Conservation (phyloP, 2,113 vertebrate genomes). For the Nothocercus julius region DNA sequence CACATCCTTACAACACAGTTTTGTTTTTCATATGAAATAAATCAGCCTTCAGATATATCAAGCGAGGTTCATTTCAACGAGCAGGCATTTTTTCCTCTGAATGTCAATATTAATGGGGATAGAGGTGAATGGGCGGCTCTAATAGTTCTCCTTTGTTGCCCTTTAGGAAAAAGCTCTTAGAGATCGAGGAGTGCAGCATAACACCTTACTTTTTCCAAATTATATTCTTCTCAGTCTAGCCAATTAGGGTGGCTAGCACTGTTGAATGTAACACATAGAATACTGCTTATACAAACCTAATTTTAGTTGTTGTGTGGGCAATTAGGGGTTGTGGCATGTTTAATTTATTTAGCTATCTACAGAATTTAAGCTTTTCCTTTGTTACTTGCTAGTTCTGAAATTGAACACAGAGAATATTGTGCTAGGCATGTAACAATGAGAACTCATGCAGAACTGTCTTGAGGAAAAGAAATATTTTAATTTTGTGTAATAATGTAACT, state of each 20-base stretch:
- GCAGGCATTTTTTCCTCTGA: background rate
- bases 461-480: constrained; percentile 38
- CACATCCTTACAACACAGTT: background rate
- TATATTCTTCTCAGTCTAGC: constrained; percentile 6
- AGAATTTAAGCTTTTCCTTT: constrained; percentile 48
- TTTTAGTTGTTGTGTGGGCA: constrained; percentile 16
- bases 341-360: constrained; percentile 52
- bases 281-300: background rate
- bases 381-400: constrained; percentile 29
- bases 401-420: constrained; percentile 17
- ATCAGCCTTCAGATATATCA: constrained; percentile 20
- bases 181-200: background rate
- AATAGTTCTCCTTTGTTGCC: background rate
- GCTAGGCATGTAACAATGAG: constrained; percentile 19
- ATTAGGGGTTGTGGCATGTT: constrained; percentile 34
- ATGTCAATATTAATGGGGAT: constrained; percentile 25
- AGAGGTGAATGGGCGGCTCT: background rate
- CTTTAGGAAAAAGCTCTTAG: background rate
- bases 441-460: constrained; percentile 38
- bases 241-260: constrained; percentile 15
- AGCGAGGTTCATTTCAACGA: background rate
- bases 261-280: background rate
- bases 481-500: background rate
- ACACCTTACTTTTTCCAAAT: constrained; percentile 1
- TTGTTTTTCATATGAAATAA: constrained; percentile 23